Conservation (phyloP, 2,113 vertebrate species). For the Struthio camelus region DNA sequence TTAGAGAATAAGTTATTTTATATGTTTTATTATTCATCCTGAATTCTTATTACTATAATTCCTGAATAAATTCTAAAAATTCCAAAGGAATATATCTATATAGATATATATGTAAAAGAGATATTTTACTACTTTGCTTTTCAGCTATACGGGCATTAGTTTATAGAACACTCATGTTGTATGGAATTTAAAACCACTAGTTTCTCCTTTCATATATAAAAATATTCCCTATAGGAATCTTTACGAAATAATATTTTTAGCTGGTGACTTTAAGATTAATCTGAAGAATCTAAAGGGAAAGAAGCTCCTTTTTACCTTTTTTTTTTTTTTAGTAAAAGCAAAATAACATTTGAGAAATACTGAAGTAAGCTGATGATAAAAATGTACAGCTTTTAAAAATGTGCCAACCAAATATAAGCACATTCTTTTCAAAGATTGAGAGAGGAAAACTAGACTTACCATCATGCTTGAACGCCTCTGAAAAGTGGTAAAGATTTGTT, state of each 20-base stretch:
- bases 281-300: neutral
- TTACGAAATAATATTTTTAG: neutral
- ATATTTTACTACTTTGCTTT: neutral
- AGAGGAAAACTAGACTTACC: constrained; percentile 74
- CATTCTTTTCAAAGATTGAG: neutral
- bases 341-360: neutral
- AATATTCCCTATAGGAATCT: neutral
- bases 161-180: neutral
- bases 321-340: neutral
- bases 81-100: neutral
- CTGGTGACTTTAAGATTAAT: neutral
- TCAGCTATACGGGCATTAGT: neutral
- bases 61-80: neutral
- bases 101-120: neutral
- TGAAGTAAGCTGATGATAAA: neutral
- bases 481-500: constrained; percentile 80
- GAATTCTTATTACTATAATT: neutral
- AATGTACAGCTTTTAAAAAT: neutral
- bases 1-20: neutral
- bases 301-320: neutral
- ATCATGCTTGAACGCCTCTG: constrained; percentile 86
- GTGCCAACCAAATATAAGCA: no score
- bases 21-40: neutral
- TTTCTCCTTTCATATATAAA: neutral
- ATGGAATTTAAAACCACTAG: neutral